Conservation (phyloP, 2,888 invertebrate species). For the Muschampia plurimacula region DNA sequence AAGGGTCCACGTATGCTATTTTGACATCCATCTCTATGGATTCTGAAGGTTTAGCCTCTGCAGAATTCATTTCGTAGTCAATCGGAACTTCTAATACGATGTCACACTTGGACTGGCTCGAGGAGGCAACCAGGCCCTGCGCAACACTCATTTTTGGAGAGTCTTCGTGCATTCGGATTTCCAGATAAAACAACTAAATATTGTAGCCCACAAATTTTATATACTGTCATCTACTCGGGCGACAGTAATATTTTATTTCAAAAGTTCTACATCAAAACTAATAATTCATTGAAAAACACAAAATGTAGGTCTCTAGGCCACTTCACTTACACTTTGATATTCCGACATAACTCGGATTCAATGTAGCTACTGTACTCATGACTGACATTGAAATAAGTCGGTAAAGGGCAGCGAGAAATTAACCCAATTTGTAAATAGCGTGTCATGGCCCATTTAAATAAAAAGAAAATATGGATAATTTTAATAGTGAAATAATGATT, state of each 20-base stretch:
- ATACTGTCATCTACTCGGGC: constrained; percentile 73
- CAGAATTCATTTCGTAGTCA: constrained; percentile 76
- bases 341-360: constrained; percentile 90
- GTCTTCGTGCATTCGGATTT: constrained; percentile 88
- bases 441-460: constrained; percentile 73
- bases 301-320: constrained; percentile 96
- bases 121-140: constrained; percentile 88
- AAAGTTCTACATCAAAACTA: constrained; percentile 78
- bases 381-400: constrained; percentile 86
- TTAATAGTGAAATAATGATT: constrained; percentile 30
- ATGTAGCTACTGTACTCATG: constrained; percentile 88
- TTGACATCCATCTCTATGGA: constrained; percentile 86
- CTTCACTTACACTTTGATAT: constrained; percentile 93
- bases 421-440: constrained; percentile 73
- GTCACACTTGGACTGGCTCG: constrained; percentile 82
- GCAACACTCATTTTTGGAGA: constrained; percentile 88
- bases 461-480: constrained; percentile 40
- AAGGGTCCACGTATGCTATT: constrained; percentile 86
- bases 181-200: constrained; percentile 70
- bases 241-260: constrained; percentile 85
- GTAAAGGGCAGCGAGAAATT: constrained; percentile 83
- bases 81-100: constrained; percentile 74
- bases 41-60: constrained; percentile 79
- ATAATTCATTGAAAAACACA: constrained; percentile 71
- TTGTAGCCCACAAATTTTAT: constrained; percentile 59